Evolutionary conservation across 1,140 invertebrate genomes (phyloP).

Genomic region (Adoxophyes honmai): DNA sequence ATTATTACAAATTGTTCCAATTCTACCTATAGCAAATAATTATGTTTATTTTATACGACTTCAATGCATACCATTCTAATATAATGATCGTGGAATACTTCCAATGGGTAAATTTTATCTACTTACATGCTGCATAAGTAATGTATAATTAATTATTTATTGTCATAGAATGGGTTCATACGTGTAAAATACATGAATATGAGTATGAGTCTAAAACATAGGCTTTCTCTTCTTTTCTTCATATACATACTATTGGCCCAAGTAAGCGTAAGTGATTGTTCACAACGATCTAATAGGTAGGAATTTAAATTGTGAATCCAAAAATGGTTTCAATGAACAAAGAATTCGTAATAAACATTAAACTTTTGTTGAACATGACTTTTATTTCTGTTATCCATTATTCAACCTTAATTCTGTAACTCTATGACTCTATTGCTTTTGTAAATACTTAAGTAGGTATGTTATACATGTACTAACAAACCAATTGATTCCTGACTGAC

Average conservation of each 20-base stretch:
- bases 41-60: conserved; percentile 3
- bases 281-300: neutral
- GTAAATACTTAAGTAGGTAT: too few relatives aligned
- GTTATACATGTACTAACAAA: too few relatives aligned
- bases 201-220: neutral
- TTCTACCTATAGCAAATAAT: neutral
- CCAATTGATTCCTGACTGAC: too few relatives aligned
- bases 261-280: neutral
- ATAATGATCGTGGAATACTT: neutral
- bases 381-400: conserved; percentile 25
- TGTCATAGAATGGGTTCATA: conserved; percentile 5
- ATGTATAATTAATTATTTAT: conserved; percentile 17
- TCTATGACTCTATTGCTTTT: too few relatives aligned
- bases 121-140: conserved; percentile 13
- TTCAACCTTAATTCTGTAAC: too few relatives aligned
- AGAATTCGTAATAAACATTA: conserved; percentile 54
- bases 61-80: conserved; percentile 10
- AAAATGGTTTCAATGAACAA: conserved; percentile 45
- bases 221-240: neutral
- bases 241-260: neutral
- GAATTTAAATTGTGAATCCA: conserved; percentile 16
- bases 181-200: neutral
- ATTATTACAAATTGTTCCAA: conserved; percentile 17
- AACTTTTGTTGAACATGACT: conserved; percentile 39
- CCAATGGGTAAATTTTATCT: conserved; percentile 1